Evolutionary conservation across 92 coral and sea anemone species (phyloP).

Genomic region (Palythoa caribaeorum): DNA sequence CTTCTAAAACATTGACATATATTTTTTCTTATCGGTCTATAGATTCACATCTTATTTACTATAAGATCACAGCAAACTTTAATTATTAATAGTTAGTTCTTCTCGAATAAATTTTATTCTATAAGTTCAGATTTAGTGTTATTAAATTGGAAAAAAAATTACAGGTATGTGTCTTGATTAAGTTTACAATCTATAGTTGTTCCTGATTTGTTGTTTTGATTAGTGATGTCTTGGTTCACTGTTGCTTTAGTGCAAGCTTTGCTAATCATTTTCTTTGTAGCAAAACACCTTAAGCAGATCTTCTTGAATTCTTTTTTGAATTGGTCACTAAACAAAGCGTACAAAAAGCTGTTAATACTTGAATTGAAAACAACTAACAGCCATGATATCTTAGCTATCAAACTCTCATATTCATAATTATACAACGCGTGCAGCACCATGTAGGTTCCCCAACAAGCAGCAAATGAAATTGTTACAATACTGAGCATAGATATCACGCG

Average conservation of each 20-base stretch:
- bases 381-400: background rate
- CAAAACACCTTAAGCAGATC: background rate
- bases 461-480: slow-evolving; percentile 14
- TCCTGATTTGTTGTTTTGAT: background rate
- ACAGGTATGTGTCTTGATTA: background rate
- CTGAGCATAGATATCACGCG: slow-evolving; percentile 11
- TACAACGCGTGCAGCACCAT: background rate
- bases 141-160: background rate
- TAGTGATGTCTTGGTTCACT: background rate
- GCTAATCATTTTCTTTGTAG: background rate
- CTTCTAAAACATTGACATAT: too few relatives aligned
- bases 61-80: too few relatives aligned
- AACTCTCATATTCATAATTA: background rate
- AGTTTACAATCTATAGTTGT: background rate
- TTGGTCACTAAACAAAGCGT: background rate
- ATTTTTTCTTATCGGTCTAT: too few relatives aligned
- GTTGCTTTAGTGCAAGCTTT: background rate
- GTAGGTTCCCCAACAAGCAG: background rate
- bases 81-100: too few relatives aligned
- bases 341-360: slow-evolving; percentile 2
- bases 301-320: background rate
- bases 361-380: slow-evolving; percentile 6
- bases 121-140: too few relatives aligned
- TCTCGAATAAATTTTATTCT: too few relatives aligned
- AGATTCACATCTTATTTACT: too few relatives aligned